Percentiles rank a stretch among this genome's conserved stretches.
Conservation (phyloP, 2,888 invertebrate species). For the Melinopterus prodromus region DNA sequence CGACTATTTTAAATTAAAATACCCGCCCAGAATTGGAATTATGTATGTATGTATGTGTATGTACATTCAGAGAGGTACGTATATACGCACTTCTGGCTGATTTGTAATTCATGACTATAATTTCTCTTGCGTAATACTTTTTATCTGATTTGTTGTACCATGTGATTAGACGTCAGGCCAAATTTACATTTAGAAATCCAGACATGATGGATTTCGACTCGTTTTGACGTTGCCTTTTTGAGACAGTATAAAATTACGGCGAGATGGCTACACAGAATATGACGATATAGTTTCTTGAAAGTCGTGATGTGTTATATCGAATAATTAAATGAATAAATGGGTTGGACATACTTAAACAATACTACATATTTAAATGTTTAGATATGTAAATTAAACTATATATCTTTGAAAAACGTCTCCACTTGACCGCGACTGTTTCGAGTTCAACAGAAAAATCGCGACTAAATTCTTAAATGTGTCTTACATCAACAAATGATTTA, state of each 20-base stretch:
- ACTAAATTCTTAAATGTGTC: no score
- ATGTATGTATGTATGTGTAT: neutral
- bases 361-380: no score
- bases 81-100: conserved; percentile 10
- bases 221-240: conserved; percentile 8
- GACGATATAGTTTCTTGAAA: neutral
- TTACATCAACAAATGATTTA: no score
- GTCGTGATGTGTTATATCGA: neutral
- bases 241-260: neutral
- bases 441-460: no score
- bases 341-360: no score
- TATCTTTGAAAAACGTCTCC: no score
- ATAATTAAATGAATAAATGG: no score
- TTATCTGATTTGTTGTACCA: conserved; percentile 17
- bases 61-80: neutral
- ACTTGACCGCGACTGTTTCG: no score
- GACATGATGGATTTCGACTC: conserved; percentile 14
- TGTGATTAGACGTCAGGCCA: conserved; percentile 17
- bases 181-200: conserved; percentile 24
- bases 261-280: neutral
- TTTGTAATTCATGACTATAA: conserved; percentile 24
- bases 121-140: conserved; percentile 21
- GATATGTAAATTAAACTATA: no score
- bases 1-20: no score
- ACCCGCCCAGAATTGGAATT: no score